phyloP scores from a whole-genome alignment of 2,797 vertebrate genomes.

The Anguilla pacifica region DNA sequence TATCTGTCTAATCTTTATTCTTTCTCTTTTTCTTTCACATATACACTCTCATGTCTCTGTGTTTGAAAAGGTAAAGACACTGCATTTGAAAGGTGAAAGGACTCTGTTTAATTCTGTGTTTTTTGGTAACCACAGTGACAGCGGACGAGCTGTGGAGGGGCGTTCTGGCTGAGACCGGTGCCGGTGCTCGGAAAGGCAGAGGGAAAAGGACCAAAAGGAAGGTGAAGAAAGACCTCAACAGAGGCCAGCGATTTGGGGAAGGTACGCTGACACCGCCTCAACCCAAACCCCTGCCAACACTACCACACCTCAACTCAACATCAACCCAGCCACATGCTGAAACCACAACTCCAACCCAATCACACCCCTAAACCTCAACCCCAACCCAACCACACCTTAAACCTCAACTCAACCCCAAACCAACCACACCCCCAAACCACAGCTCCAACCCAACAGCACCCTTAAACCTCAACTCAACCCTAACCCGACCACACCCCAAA shows the following conservation, averaged over 20 bases:
- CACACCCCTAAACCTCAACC: neutral
- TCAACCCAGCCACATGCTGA: neutral
- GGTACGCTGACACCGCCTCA: constrained; percentile 54
- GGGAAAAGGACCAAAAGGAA: constrained; percentile 76
- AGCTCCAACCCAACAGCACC: no score
- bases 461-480: no score
- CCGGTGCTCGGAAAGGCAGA: constrained; percentile 71
- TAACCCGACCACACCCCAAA: no score
- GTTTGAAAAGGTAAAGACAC: no score
- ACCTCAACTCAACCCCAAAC: no score
- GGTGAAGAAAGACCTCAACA: constrained; percentile 73
- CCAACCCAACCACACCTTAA: no score
- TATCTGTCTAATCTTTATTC: no score
- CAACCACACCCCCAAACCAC: no score
- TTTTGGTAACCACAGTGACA: constrained; percentile 61
- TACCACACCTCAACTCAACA: neutral
- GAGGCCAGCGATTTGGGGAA: constrained; percentile 76
- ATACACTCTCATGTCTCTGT: no score
- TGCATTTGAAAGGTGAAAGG: no score
- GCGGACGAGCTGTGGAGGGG: constrained; percentile 78
- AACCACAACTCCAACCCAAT: neutral
- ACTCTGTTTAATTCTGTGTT: neutral
- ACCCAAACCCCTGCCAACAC: neutral
- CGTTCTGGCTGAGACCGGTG: constrained; percentile 72
- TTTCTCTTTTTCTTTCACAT: no score